phyloP scores from a whole-genome alignment of 2,113 vertebrate species.

The Tachuris rubrigastra region DNA sequence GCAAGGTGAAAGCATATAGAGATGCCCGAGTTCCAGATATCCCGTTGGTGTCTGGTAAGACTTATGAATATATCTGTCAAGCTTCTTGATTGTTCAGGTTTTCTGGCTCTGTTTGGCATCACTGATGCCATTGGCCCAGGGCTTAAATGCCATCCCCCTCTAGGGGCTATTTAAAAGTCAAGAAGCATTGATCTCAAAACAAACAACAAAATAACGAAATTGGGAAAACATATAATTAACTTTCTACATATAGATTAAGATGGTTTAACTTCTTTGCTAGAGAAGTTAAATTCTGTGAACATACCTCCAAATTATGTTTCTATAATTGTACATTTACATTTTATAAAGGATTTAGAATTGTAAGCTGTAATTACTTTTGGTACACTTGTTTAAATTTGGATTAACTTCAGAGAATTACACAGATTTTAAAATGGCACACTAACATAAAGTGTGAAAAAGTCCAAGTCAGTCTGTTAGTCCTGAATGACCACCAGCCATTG shows the following conservation, averaged over 20 bases:
- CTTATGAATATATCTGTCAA: background rate
- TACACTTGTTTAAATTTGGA: fast-evolving
- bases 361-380: background rate
- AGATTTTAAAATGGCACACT: background rate
- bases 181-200: background rate
- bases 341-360: background rate
- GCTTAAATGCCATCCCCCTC: background rate
- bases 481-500: background rate
- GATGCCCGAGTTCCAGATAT: background rate
- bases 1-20: background rate
- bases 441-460: background rate
- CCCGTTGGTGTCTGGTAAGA: background rate
- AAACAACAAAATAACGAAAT: background rate
- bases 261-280: background rate
- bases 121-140: fast-evolving
- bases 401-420: background rate
- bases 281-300: background rate
- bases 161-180: background rate
- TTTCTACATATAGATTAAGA: background rate
- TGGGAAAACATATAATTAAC: background rate
- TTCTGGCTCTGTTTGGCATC: background rate
- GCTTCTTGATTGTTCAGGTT: background rate
- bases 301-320: background rate
- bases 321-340: fast-evolving
- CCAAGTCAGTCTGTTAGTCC: background rate